phyloP scores from a whole-genome alignment of 2,113 vertebrate species.

The Mandrillus leucophaeus region DNA sequence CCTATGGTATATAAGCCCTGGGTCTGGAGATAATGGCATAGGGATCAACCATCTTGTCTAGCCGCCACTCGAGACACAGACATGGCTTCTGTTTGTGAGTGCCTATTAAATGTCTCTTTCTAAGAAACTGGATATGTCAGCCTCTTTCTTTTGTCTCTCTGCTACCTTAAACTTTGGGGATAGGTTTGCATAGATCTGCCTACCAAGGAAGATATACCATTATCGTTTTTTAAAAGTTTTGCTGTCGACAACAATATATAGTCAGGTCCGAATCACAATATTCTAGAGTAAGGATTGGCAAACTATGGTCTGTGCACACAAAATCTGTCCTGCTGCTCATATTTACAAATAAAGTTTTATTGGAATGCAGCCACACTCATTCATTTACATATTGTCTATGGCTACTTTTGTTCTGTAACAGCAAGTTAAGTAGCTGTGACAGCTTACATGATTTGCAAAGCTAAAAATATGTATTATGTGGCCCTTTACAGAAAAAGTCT shows the following conservation, averaged over 20 bases:
- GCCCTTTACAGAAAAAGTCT: background rate
- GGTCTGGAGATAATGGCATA: no score
- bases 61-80: no score
- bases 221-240: background rate
- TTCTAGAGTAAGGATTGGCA: background rate
- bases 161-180: no score
- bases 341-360: background rate
- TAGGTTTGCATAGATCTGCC: no score
- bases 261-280: background rate
- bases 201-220: no score
- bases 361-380: background rate
- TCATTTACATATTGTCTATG: background rate
- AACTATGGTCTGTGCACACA: background rate
- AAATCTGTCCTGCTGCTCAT: background rate
- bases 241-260: background rate
- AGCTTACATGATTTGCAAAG: background rate
- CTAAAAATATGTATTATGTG: background rate
- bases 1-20: no score
- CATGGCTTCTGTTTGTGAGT: no score
- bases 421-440: background rate
- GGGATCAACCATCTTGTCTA: no score
- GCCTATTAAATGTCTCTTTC: no score
- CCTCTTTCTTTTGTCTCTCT: no score
- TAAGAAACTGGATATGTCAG: no score
- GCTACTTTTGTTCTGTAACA: background rate